Evolutionary conservation across 2,113 vertebrate genomes (phyloP).

Genomic region (Amazona guildingii): DNA sequence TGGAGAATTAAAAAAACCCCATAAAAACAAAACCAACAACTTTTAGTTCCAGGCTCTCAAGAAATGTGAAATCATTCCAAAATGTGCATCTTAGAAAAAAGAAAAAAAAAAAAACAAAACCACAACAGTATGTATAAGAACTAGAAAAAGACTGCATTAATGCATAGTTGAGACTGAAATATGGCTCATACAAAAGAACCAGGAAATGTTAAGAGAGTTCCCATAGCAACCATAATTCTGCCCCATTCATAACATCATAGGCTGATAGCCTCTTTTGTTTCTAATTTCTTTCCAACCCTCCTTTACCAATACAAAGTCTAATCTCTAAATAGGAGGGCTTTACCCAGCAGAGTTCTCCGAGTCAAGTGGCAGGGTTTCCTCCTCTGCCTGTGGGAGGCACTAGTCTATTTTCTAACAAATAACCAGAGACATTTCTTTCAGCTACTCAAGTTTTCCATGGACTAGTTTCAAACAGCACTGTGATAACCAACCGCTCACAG

Average conservation of each 20-base stretch:
- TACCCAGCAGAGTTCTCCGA: background rate
- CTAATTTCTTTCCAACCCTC: constrained; percentile 5
- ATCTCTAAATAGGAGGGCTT: background rate
- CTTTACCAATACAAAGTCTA: background rate
- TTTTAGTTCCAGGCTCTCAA: constrained; percentile 37
- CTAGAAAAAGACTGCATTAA: constrained; percentile 66
- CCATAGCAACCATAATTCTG: constrained; percentile 73
- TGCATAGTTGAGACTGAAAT: constrained; percentile 65
- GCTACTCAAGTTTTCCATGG: background rate
- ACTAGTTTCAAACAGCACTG: background rate
- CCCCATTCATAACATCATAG: constrained; percentile 59
- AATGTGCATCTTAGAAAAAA: constrained; percentile 22
- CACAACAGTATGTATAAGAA: constrained; percentile 42
- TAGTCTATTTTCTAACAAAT: constrained; percentile 35
- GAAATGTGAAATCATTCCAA: constrained; percentile 66
- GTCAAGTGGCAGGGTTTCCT: background rate
- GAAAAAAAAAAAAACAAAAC: background rate
- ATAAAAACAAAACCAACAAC: background rate
- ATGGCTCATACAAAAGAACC: constrained; percentile 41
- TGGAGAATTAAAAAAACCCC: background rate
- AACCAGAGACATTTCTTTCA: background rate
- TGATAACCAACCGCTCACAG: background rate
- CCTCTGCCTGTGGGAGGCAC: constrained; percentile 45
- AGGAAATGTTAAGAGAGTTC: constrained; percentile 73
- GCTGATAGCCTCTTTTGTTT: constrained; percentile 23